A percentile compares a stretch with the other conserved stretches of the same genome.
phyloP scores from a whole-genome alignment of 2,113 vertebrate species.

The Amblyopsis rosae region DNA sequence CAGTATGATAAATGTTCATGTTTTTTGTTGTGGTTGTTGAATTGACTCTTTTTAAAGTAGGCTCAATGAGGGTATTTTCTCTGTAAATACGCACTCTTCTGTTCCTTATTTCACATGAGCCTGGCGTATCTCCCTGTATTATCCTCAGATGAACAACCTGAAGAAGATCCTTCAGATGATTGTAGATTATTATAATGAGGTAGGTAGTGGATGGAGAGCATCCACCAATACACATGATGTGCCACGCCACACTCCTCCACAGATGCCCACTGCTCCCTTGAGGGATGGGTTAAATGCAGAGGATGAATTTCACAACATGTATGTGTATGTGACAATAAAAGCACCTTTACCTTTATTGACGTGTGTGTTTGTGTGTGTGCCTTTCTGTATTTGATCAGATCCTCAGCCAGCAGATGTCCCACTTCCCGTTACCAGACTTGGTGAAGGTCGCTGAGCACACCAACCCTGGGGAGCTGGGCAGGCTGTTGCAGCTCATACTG shows the following conservation, averaged over 20 bases:
- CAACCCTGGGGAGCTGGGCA: constrained; percentile 84
- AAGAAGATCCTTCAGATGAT: constrained; percentile 98
- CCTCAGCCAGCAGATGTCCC: constrained; percentile 87
- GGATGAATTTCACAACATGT: too few species aligned
- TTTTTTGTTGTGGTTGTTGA: not conserved
- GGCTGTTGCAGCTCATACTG: constrained; percentile 92
- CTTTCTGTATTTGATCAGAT: constrained; percentile 71
- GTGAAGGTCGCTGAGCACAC: constrained; percentile 84
- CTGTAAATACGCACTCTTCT: constrained; percentile 2
- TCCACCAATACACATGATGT: not conserved
- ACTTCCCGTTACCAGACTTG: constrained; percentile 89
- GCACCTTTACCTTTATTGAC: too few species aligned
- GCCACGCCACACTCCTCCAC: not conserved
- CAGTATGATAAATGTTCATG: not conserved
- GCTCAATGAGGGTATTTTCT: not conserved
- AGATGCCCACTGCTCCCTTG: too few species aligned
- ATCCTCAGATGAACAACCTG: constrained; percentile 89
- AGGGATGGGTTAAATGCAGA: too few species aligned
- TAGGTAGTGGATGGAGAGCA: constrained; percentile 56
- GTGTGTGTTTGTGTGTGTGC: not conserved
- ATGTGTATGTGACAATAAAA: too few species aligned
- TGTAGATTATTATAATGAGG: constrained; percentile 94
- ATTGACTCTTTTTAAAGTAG: not conserved
- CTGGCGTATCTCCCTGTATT: not conserved
- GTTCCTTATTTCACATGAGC: not conserved